Conservation (phyloP, 2,888 invertebrate genomes). For the Sphaerolaimus hirsutus region DNA sequence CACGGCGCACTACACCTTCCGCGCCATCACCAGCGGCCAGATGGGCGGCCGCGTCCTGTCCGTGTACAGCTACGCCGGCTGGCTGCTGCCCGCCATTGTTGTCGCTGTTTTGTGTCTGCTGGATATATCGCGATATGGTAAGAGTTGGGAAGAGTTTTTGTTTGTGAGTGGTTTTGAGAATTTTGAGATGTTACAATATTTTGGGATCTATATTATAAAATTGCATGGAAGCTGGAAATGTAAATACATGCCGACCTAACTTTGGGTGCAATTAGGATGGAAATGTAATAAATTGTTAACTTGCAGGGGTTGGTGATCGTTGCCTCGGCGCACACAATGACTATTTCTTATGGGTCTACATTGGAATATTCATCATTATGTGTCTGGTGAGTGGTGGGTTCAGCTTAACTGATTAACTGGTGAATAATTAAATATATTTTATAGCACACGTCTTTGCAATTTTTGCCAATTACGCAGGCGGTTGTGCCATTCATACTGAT, state of each 20-base stretch:
- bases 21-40: conserved; percentile 2
- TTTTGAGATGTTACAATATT: background rate
- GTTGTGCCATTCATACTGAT: conserved; percentile 1
- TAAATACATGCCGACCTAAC: no score
- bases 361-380: conserved; percentile 1
- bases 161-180: background rate
- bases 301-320: conserved; percentile 3
- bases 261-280: no score
- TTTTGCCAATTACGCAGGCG: background rate
- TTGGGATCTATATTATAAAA: no score
- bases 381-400: background rate
- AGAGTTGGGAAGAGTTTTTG: no score
- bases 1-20: conserved; percentile 3
- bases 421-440: no score
- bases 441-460: no score
- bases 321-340: conserved; percentile 3
- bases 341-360: conserved; percentile 3
- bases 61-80: conserved; percentile 2
- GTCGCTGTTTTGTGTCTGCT: background rate
- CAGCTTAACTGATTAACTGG: background rate
- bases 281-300: no score
- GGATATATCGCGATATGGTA: background rate
- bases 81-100: no score
- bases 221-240: no score
- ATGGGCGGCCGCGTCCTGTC: conserved; percentile 1